These are phyloP conservation scores for Crax fasciolata DNA, from an alignment of 2,797 vertebrate genomes.

Conservation along the genomic window DNA sequence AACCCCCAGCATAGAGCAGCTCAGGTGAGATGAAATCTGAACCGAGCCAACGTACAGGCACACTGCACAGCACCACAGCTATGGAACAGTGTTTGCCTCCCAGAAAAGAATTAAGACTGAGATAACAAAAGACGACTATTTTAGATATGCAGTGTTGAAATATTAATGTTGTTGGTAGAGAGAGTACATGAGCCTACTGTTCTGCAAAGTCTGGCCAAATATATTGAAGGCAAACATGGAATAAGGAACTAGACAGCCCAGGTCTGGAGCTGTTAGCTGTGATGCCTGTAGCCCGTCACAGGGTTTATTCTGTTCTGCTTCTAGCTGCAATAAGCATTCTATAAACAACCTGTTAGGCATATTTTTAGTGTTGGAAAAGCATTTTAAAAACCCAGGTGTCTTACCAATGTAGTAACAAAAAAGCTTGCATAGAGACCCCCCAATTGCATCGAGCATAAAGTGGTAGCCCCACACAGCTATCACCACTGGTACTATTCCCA, in stretches of 20 bases:
- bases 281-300: background rate
- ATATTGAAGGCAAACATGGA: background rate
- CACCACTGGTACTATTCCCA: background rate
- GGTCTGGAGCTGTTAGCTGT: slow-evolving; percentile 18
- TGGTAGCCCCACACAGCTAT: background rate
- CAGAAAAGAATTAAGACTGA: slow-evolving; percentile 2
- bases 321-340: background rate
- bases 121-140: slow-evolving; percentile 29
- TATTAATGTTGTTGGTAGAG: slow-evolving; percentile 52
- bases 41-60: background rate
- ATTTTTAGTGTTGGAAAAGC: background rate
- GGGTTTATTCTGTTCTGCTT: slow-evolving; percentile 15
- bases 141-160: slow-evolving; percentile 37
- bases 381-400: background rate
- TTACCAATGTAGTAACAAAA: background rate
- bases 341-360: background rate
- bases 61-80: background rate
- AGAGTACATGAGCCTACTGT: background rate
- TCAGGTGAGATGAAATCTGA: background rate
- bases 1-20: background rate
- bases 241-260: slow-evolving; percentile 10
- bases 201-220: slow-evolving; percentile 15
- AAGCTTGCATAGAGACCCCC: background rate
- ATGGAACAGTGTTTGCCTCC: background rate
- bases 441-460: background rate